A percentile compares a stretch with the other conserved stretches of the same genome.
Conservation (phyloP, 2,113 vertebrate species). For the Scomber colias region DNA sequence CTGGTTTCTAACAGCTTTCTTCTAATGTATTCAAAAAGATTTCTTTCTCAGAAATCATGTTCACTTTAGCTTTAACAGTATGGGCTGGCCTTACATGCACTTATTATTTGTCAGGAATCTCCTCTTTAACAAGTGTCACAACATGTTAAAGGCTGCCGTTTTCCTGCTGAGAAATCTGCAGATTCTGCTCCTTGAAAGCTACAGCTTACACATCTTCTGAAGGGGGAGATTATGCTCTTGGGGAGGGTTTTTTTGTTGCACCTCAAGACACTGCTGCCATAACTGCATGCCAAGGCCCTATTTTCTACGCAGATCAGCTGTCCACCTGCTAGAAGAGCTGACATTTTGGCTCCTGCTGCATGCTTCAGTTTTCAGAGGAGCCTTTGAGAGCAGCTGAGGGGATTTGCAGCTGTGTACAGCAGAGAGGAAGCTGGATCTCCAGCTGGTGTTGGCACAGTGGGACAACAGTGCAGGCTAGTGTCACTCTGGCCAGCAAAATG, state of each 20-base stretch:
- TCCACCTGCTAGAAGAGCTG: constrained; percentile 78
- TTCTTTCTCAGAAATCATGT: not conserved
- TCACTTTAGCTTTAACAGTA: constrained; percentile 14
- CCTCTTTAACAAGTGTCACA: constrained; percentile 43
- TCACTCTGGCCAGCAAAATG: constrained; percentile 35
- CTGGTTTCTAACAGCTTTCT: constrained; percentile 29
- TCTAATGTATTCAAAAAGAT: constrained; percentile 9
- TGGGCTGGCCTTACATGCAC: constrained; percentile 35
- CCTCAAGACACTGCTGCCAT: constrained; percentile 53
- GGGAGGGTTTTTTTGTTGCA: constrained; percentile 65
- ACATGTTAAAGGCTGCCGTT: constrained; percentile 49
- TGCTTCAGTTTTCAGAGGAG: constrained; percentile 58
- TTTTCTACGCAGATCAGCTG: constrained; percentile 74
- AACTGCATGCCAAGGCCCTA: constrained; percentile 65
- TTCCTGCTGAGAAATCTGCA: constrained; percentile 61
- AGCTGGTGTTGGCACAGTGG: constrained; percentile 64
- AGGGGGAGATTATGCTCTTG: constrained; percentile 63
- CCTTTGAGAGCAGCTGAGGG: constrained; percentile 50
- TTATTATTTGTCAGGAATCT: constrained; percentile 13
- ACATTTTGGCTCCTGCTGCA: constrained; percentile 71
- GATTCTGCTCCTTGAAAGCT: constrained; percentile 68
- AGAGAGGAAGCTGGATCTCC: constrained; percentile 52
- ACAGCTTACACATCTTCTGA: constrained; percentile 72
- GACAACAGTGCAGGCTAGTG: constrained; percentile 23
- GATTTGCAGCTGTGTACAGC: constrained; percentile 67